A percentile compares a stretch with the other conserved stretches of the same genome.
Evolutionary conservation across 2,888 invertebrate species (phyloP).

Genomic region (Caenorhabditis sp.): DNA sequence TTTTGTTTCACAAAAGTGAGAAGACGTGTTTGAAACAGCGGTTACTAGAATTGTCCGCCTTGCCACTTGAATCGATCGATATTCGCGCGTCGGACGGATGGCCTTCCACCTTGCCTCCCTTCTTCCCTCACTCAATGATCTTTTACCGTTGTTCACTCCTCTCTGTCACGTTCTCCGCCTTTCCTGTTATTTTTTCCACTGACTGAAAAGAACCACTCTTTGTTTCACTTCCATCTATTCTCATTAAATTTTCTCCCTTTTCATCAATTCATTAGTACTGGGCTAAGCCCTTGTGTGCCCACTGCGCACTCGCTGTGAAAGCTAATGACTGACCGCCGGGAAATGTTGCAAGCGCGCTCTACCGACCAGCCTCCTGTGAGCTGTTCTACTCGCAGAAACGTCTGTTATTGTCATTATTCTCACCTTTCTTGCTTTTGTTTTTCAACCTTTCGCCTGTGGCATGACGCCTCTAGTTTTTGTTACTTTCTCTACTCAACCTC

Average conservation of each 20-base stretch:
- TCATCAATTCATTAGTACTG: slow-evolving; percentile 42
- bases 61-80: background rate
- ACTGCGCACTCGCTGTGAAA: no score
- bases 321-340: background rate
- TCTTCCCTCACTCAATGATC: no score
- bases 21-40: slow-evolving; percentile 3
- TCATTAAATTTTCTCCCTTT: background rate
- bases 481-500: background rate
- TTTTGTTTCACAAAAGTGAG: background rate
- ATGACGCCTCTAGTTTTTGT: background rate
- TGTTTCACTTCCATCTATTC: background rate
- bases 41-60: background rate
- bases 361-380: background rate
- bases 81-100: no score
- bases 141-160: no score
- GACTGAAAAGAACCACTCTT: no score
- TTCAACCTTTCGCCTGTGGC: no score
- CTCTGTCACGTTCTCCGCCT: no score
- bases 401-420: slow-evolving; percentile 38
- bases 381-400: slow-evolving; percentile 49
- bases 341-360: slow-evolving; percentile 34
- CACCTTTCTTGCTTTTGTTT: slow-evolving; percentile 7
- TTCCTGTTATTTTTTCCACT: background rate
- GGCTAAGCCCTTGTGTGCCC: slow-evolving; percentile 6
- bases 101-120: no score